Evolutionary conservation across 2,113 vertebrate species (phyloP), one percentile per base, ranked within the genome.

Genomic region (Chaetodon auriga): DNA sequence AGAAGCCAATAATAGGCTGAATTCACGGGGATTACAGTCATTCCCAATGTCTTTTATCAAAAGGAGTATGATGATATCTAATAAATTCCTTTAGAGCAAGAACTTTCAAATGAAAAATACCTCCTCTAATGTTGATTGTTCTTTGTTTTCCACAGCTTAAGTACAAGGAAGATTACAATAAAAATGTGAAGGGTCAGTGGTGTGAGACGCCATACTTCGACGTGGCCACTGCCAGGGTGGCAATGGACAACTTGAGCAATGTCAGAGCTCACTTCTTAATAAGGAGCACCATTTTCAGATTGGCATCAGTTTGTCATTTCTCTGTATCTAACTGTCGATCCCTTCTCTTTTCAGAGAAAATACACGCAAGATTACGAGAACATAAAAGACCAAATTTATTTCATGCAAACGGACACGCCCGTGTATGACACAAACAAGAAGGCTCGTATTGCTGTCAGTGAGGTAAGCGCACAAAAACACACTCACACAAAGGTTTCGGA

Each of bases 141-240:
- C 23, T 78, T 68, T 75, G 2, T 81, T n/a, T 19, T 36, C 78
- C 81, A 8, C 90, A 99, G 98, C 84, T 97, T 43, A 96, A 97
- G 87, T 99, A 99, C 94, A 98, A 95, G 18, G 95, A 97, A 70
- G 97, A 98, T 89, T 98, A 99, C 89, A 95, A 98, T 79, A 97
- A 97, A 85, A 98, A 98, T 54, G 90, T 99, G 71, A 98, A 96
- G 93, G 98, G 98, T 86, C 96, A 99, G 63, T 99, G 98, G 98
- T 98, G 96, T 43, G 97, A 99, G 92, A 99, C 98, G 8, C 98
- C 98, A 0, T 99, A 98, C 93, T 97, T 98, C 78, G 98, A 99
- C 11, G 91, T 99, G 71, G 97, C 97, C 62, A 61, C 95, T 2
- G 98, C 96, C 35, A 97, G 94, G 90, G 97, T 97, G 96, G 99